A percentile compares a stretch with the other conserved stretches of the same genome.
Conservation (phyloP, 1,140 invertebrate genomes). For the Idris sp. region DNA sequence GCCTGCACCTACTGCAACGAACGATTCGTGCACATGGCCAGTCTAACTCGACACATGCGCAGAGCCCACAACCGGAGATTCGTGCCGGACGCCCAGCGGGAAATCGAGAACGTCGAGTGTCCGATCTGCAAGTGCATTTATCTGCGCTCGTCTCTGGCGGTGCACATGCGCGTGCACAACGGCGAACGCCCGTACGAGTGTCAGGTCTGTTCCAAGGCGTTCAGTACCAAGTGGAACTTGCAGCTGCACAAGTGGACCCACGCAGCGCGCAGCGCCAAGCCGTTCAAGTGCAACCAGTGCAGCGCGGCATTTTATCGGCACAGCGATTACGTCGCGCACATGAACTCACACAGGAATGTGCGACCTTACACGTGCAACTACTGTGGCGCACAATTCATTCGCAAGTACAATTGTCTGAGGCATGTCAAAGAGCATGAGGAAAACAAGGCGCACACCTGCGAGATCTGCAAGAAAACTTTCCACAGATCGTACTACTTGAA, state of each 20-base stretch:
- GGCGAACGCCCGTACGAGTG: slow-evolving; percentile 87
- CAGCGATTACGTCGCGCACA: slow-evolving; percentile 88
- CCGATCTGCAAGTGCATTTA: slow-evolving; percentile 89
- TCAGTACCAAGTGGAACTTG: slow-evolving; percentile 93
- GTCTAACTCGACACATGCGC: slow-evolving; percentile 89
- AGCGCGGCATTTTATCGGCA: slow-evolving; percentile 89
- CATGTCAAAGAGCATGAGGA: slow-evolving; percentile 94
- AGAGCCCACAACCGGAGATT: slow-evolving; percentile 88
- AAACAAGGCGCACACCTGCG: slow-evolving; percentile 92
- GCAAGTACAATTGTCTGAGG: slow-evolving; percentile 93
- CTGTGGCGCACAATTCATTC: slow-evolving; percentile 95
- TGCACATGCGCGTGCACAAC: slow-evolving; percentile 88
- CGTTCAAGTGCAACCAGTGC: slow-evolving; percentile 90
- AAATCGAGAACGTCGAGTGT: slow-evolving; percentile 86
- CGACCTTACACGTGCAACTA: slow-evolving; percentile 93
- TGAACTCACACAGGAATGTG: slow-evolving; percentile 89
- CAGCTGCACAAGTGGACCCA: slow-evolving; percentile 94
- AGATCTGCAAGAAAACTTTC: slow-evolving; percentile 91
- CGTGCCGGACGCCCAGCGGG: slow-evolving; percentile 80
- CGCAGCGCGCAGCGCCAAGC: slow-evolving; percentile 87
- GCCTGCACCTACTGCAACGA: slow-evolving; percentile 90
- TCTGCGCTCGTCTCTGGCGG: slow-evolving; percentile 86
- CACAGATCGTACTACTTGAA: slow-evolving; percentile 91
- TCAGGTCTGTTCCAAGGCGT: slow-evolving; percentile 89
- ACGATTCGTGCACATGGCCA: slow-evolving; percentile 89